phyloP scores from a whole-genome alignment of 2,113 vertebrate genomes.

The Chelonoidis abingdonii region DNA sequence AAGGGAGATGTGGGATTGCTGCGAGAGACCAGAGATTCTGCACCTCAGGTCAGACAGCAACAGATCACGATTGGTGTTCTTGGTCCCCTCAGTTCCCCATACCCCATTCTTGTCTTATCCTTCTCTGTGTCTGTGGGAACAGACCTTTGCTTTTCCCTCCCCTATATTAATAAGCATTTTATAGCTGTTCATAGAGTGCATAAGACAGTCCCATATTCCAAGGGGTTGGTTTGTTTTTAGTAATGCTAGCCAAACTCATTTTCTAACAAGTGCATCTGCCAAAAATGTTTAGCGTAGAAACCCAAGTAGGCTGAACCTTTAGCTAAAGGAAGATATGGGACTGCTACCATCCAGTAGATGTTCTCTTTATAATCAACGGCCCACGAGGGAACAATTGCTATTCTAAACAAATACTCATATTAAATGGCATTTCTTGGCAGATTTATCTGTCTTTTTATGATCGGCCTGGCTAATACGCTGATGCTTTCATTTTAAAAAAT shows the following conservation, averaged over 20 bases:
- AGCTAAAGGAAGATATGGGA: background rate
- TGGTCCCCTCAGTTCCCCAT: background rate
- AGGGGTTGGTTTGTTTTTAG: background rate
- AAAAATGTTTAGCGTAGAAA: too few relatives aligned
- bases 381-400: background rate
- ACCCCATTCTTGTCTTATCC: background rate
- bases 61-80: background rate
- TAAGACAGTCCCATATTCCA: background rate
- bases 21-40: background rate
- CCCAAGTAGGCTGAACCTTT: background rate
- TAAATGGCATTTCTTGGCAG: background rate
- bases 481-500: background rate
- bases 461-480: accelerated
- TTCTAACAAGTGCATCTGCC: background rate
- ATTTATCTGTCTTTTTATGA: accelerated
- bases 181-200: background rate
- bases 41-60: background rate
- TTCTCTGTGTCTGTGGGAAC: background rate
- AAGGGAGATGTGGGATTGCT: background rate
- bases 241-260: background rate
- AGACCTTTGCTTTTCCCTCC: background rate
- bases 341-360: background rate
- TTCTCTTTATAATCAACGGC: background rate
- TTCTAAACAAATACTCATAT: accelerated
- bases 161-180: background rate